These are phyloP conservation scores for Pseudopodoces humilis DNA, from an alignment of 2,113 vertebrate species.

Conservation along the genomic window DNA sequence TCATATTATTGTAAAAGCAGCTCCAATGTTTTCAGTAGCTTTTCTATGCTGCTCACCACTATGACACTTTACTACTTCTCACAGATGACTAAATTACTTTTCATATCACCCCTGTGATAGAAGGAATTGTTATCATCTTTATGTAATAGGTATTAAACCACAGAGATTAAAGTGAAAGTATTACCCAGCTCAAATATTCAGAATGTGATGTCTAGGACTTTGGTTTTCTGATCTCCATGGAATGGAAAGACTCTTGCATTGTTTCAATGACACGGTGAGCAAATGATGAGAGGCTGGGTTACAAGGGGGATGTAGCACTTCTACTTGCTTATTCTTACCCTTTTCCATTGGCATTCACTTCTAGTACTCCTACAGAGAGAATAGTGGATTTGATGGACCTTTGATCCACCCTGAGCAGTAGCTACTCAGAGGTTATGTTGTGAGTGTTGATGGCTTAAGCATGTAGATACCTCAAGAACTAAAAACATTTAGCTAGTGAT, in stretches of 20 bases:
- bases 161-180: not conserved
- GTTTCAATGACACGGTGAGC: not conserved
- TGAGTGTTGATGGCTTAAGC: not conserved
- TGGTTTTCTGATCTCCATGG: accelerated
- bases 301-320: not conserved
- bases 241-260: not conserved
- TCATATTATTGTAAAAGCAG: not conserved
- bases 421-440: not conserved
- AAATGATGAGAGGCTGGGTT: not conserved
- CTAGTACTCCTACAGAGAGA: not conserved
- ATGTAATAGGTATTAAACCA: not conserved
- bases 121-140: not conserved
- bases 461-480: not conserved
- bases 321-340: not conserved
- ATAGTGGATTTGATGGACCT: not conserved
- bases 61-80: not conserved
- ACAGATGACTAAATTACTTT: not conserved
- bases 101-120: not conserved
- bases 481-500: not conserved
- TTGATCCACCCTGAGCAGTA: not conserved
- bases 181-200: not conserved
- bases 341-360: not conserved
- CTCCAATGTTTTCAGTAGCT: not conserved
- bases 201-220: not conserved
- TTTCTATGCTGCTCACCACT: not conserved